Base-by-base conservation (phyloP, 2,797 vertebrate genomes). In the Saguinus oedipus region DNA sequence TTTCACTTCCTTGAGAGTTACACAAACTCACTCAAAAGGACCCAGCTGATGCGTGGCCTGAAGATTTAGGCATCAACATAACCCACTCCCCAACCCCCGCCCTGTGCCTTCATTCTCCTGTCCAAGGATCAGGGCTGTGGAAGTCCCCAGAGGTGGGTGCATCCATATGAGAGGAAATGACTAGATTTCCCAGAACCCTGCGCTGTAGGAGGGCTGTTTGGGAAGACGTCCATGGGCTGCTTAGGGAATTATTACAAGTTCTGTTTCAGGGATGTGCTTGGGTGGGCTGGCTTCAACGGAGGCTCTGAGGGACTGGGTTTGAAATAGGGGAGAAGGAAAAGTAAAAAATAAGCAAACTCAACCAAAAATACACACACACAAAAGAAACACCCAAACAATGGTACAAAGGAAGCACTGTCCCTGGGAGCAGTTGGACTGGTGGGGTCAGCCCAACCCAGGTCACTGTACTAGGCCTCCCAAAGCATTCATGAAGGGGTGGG, bases 391-490 rank as follows among this genome's bases (percentile, higher is more conserved):
- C 5, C 19, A 70, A 79, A 94, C 95, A 96, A 88, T 48, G 33
- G 53, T 80, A 97, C 92, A 97, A 95, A 92, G 88, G 27, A 55
- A 95, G 72, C 78, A 84, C 76, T 97, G 91, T 95, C n/a, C 59
- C 61, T 0, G 1, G 19, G 76, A 88, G 61, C 93, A 90, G 64
- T 72, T 87, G 84, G 93, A 55, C 30, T 72, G 55, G 84, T 1
- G 0, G 19, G 27, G n/a, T 82, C 74, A 85, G 61, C 20, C 79
- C 57, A 81, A 78, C 98, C 98, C 76, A 99, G 99, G 99, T 99
- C 98, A 0, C 96, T 74, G 92, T 99, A 99, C 99, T 99, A 99
- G 92, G 99, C 99, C 94, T 99, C 99, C 97, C 99, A 99, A 19
- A 97, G 98, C 88, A 99, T 97, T 98, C 96, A 0, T 98, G 98